phyloP scores from a whole-genome alignment of 2,888 invertebrate genomes.

The Dione juno region DNA sequence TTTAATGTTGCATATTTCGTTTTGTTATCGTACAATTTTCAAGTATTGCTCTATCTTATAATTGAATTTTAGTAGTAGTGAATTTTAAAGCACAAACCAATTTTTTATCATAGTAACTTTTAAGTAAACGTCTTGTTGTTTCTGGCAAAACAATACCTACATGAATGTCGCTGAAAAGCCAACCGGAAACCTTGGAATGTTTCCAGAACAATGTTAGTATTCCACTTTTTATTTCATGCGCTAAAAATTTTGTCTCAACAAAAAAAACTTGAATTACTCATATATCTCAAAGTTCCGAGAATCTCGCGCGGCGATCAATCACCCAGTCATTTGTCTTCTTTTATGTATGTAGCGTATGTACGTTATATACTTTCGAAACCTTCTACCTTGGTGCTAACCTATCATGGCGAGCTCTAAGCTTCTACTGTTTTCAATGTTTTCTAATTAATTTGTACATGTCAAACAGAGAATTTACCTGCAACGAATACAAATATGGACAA shows the following conservation, averaged over 20 bases:
- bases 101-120: not conserved
- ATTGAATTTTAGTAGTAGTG: too few relatives aligned
- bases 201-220: conserved; percentile 53
- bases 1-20: too few relatives aligned
- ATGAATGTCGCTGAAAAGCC: conserved; percentile 27
- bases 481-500: not conserved
- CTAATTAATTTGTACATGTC: not conserved
- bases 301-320: conserved; percentile 19
- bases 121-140: not conserved
- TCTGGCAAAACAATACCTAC: not conserved
- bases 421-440: not conserved
- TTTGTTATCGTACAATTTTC: too few relatives aligned
- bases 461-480: not conserved
- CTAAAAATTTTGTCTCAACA: conserved; percentile 21
- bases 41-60: too few relatives aligned
- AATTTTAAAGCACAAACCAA: not conserved
- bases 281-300: conserved; percentile 17
- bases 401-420: not conserved
- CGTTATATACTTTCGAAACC: not conserved
- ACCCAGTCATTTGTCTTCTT: conserved; percentile 4
- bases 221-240: conserved; percentile 43
- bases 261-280: conserved; percentile 20
- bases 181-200: conserved; percentile 54
- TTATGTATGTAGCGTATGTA: conserved; percentile 2
- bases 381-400: too few relatives aligned